Conservation (phyloP, 2,113 vertebrate species). For the Cynocephalus volans region DNA sequence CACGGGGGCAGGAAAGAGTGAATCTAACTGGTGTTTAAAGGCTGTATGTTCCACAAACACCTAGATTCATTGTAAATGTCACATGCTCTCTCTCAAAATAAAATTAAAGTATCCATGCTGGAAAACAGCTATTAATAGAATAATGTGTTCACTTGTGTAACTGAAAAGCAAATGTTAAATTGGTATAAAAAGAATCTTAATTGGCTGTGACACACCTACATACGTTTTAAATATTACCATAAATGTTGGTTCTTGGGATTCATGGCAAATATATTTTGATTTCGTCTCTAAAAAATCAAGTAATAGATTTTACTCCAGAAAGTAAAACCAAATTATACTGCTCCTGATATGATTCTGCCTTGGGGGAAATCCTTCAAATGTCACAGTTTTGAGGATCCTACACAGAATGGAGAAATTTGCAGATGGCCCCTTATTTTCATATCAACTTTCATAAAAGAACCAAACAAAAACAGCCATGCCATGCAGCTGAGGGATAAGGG, state of each 20-base stretch:
- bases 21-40: neutral
- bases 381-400: neutral
- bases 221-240: neutral
- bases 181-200: neutral
- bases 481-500: neutral
- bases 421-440: neutral
- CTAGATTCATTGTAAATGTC: neutral
- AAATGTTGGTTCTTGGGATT: neutral
- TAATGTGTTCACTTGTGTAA: neutral
- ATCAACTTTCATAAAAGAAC: neutral
- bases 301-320: neutral
- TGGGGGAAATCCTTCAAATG: neutral
- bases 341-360: neutral
- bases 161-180: neutral
- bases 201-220: neutral
- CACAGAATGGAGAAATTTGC: neutral
- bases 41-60: neutral
- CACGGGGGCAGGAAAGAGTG: neutral
- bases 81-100: neutral
- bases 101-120: neutral
- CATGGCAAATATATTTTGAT: neutral
- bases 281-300: slow-evolving; percentile 28
- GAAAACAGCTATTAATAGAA: neutral
- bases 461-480: neutral
- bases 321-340: neutral